Percentiles rank a stretch among this genome's conserved stretches.
phyloP scores from a whole-genome alignment of 2,797 vertebrate species.

The Xerus rutilus region DNA sequence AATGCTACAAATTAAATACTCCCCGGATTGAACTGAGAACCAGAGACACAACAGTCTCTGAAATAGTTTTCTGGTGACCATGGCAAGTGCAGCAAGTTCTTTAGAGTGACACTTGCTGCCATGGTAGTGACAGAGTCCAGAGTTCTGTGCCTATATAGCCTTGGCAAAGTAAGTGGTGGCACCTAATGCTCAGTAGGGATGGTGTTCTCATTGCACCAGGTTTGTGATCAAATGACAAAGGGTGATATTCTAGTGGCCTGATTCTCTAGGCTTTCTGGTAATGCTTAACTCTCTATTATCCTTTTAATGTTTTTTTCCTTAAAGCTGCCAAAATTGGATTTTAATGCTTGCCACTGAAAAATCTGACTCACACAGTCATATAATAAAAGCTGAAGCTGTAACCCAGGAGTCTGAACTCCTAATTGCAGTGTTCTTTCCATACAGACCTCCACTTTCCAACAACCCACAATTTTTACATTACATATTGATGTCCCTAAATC shows the following conservation, averaged over 20 bases:
- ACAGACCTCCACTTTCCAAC: neutral
- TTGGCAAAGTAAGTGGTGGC: neutral
- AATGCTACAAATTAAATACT: conserved; percentile 13
- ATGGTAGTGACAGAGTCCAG: neutral
- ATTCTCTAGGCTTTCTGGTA: conserved; percentile 39
- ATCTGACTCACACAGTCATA: conserved; percentile 4
- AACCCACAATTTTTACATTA: conserved; percentile 11
- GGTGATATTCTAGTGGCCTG: neutral
- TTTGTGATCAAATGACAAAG: neutral
- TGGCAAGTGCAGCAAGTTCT: conserved; percentile 27
- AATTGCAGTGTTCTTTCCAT: conserved; percentile 7
- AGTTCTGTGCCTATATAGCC: neutral
- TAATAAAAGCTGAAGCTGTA: conserved; percentile 43
- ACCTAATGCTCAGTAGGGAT: neutral
- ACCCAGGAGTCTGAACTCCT: neutral
- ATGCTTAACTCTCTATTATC: conserved; percentile 5
- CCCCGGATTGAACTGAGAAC: neutral
- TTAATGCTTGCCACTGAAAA: conserved; percentile 46
- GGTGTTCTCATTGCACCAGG: neutral
- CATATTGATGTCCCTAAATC: neutral
- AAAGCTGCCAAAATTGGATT: conserved; percentile 40
- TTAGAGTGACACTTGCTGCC: neutral
- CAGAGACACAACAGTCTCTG: neutral
- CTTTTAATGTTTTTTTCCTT: conserved; percentile 46
- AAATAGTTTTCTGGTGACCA: neutral